Evolutionary conservation across 2,888 invertebrate genomes (phyloP), one percentile per base, ranked within the genome.

Genomic region (Drosophila borealis): DNA sequence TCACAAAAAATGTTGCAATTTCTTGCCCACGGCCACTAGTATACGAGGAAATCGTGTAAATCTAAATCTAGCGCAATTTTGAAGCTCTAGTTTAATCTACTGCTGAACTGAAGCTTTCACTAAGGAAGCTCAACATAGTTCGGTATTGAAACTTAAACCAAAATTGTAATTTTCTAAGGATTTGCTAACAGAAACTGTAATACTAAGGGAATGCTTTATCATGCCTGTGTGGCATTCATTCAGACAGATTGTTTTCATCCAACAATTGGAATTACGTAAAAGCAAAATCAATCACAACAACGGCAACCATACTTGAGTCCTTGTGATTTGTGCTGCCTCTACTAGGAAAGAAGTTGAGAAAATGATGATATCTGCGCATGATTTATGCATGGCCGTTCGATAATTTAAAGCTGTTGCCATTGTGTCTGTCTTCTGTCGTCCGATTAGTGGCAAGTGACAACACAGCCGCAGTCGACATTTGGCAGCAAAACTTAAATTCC

Each of bases 361-460:
- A 81, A 55, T 65, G 80, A 85, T 85, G 74, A 45, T 82, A 77
- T 79, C 75, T 74, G 60, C 44, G 39, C 42, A 70, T 74, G 86
- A 82, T 85, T 85, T 80, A 83, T 82, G 72, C 54, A 25, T 19
- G 42, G 72, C 56, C 65, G 64, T 68, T 68, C 57, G 63, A 85
- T 71, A 67, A 66, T 83, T 83, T 88, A 60, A 79, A 74, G 55
- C 65, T 62, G 39, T 54, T 61, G 59, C 25, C 45, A 59, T 44
- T 75, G 41, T n/a, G 13, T 51, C 29, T 34, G 46, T 41, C 51
- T 51, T 53, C 21, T 13, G 45, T 36, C 45, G 54, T 42, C 55
- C 42, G 51, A 42, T 49, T 51, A 39, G 37, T 37, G 36, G 45
- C 68, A 51, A 51, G 42, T 53, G 56, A 50, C 44, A 54, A 29